Percentiles rank a stretch among this genome's conserved stretches.
These are phyloP conservation scores for Hypocryptadius cinnamomeus DNA, from an alignment of 2,113 vertebrate species.

Conservation along the genomic window DNA sequence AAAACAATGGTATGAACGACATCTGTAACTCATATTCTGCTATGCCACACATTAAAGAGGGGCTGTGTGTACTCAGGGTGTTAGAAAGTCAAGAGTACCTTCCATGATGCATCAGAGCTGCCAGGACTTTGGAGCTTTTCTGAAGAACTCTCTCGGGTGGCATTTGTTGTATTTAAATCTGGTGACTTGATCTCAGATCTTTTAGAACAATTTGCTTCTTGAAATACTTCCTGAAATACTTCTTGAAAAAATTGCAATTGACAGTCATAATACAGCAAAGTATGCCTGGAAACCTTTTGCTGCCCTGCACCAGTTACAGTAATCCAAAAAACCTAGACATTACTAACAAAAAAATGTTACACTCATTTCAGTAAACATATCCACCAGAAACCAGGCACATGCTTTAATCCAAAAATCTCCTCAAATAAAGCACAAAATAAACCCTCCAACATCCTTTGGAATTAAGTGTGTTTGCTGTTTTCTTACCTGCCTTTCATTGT, in stretches of 20 bases:
- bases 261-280: background rate
- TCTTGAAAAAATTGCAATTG: background rate
- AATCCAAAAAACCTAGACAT: background rate
- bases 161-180: background rate
- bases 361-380: background rate
- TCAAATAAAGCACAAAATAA: background rate
- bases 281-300: background rate
- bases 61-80: background rate
- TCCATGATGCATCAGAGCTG: background rate
- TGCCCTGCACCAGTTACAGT: background rate
- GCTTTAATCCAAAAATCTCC: background rate
- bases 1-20: conserved; percentile 2
- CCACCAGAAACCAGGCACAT: background rate
- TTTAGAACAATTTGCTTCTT: background rate
- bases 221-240: too few species aligned
- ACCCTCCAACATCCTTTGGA: background rate
- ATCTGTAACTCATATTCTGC: background rate
- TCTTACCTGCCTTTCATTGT: background rate
- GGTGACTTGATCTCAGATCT: background rate
- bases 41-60: background rate
- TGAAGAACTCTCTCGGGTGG: background rate
- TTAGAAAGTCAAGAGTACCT: background rate
- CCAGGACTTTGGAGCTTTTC: background rate
- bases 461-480: background rate
- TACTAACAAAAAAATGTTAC: background rate